Evolutionary conservation across 2,113 vertebrate species (phyloP).

Genomic region (Atherinomorus stipes): DNA sequence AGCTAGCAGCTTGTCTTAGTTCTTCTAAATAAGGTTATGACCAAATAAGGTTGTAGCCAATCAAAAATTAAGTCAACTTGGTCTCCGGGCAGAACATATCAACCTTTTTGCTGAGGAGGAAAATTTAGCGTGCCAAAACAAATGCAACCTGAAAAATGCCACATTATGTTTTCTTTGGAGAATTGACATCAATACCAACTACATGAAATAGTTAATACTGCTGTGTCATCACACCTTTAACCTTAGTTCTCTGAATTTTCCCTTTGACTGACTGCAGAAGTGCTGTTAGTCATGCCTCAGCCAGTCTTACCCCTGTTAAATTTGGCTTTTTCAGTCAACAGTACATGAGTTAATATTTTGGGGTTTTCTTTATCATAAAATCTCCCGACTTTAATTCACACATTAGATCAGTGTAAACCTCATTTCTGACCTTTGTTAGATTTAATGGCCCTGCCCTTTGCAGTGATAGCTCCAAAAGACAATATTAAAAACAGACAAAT

Average conservation of each 20-base stretch:
- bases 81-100: no score
- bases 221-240: no score
- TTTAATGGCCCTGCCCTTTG: background rate
- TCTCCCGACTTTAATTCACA: background rate
- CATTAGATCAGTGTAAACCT: background rate
- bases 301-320: background rate
- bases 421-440: background rate
- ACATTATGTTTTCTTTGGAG: no score
- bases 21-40: no score
- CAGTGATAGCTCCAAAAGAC: background rate
- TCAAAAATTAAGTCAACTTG: no score
- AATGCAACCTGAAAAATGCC: no score
- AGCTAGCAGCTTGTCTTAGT: no score
- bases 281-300: constrained; percentile 8
- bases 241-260: constrained; percentile 14
- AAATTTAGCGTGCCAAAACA: no score
- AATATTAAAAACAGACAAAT: background rate
- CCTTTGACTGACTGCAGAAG: constrained; percentile 21
- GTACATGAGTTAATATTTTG: background rate
- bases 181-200: no score
- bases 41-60: no score
- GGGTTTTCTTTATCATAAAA: background rate
- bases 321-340: background rate
- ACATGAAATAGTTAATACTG: no score
- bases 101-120: no score